Evolutionary conservation across 2,113 vertebrate genomes (phyloP).

Genomic region (Gracilinanus agilis): DNA sequence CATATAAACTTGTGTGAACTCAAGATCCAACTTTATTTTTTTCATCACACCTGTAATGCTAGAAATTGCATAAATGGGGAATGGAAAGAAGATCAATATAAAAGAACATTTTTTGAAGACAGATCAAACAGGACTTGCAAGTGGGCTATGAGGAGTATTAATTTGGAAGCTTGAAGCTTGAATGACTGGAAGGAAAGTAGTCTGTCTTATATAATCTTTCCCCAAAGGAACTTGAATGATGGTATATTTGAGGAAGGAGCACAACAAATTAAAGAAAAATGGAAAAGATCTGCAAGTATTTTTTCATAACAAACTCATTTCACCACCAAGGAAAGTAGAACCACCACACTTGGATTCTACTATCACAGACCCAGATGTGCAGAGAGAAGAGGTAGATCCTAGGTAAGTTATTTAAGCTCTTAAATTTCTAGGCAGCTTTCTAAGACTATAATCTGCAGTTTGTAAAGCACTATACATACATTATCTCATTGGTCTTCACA

Average conservation of each 20-base stretch:
- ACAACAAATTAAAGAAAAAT: neutral
- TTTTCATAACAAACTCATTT: neutral
- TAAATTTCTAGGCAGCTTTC: no score
- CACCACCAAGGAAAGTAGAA: neutral
- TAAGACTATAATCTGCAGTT: no score
- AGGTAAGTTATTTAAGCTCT: no score
- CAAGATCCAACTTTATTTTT: neutral
- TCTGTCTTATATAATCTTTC: neutral
- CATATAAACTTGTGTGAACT: neutral
- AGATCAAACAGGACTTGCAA: neutral
- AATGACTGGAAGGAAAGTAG: neutral
- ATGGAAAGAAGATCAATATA: neutral
- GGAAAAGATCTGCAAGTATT: neutral
- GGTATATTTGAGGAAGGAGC: neutral
- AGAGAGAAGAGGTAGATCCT: no score
- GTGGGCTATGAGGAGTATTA: neutral
- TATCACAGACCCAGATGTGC: no score
- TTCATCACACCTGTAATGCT: neutral
- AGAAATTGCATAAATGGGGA: neutral
- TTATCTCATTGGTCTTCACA: no score
- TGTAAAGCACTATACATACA: no score
- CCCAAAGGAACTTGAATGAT: neutral
- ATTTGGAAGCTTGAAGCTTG: neutral
- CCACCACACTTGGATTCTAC: neutral
- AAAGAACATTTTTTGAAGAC: neutral